phyloP scores from a whole-genome alignment of 2,113 vertebrate species.

The Nyctibius bracteatus region DNA sequence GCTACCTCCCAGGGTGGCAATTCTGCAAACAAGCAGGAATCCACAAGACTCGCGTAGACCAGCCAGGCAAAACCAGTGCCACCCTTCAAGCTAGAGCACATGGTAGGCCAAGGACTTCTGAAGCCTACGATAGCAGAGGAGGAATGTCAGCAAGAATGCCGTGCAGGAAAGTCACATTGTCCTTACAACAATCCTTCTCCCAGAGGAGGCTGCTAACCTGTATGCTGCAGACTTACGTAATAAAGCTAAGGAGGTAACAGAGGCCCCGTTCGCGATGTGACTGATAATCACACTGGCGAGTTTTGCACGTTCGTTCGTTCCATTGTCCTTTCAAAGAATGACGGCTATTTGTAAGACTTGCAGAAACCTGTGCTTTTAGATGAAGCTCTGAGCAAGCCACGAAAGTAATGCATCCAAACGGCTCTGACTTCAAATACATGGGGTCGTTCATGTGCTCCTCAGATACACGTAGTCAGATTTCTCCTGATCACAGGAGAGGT shows the following conservation, averaged over 20 bases:
- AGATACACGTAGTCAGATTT: neutral
- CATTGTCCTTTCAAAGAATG: neutral
- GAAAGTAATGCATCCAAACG: neutral
- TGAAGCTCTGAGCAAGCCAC: neutral
- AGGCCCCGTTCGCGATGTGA: neutral
- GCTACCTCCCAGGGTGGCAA: neutral
- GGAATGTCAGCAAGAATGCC: neutral
- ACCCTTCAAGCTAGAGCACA: neutral
- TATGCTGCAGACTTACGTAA: neutral
- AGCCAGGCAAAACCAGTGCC: neutral
- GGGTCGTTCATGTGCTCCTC: neutral
- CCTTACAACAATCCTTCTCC: neutral
- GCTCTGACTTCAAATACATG: neutral
- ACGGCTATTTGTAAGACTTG: neutral
- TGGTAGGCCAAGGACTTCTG: neutral
- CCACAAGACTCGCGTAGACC: rapidly evolving
- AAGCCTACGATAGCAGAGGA: neutral
- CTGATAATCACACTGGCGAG: neutral
- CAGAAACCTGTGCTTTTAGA: neutral
- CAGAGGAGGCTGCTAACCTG: neutral
- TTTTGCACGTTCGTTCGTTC: neutral
- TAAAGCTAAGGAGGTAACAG: neutral
- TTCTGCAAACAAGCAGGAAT: neutral
- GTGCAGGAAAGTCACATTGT: neutral
- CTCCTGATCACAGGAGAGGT: neutral